A percentile compares a stretch with the other conserved stretches of the same genome.
Conservation (phyloP, 2,113 vertebrate species). For the Willisornis vidua region DNA sequence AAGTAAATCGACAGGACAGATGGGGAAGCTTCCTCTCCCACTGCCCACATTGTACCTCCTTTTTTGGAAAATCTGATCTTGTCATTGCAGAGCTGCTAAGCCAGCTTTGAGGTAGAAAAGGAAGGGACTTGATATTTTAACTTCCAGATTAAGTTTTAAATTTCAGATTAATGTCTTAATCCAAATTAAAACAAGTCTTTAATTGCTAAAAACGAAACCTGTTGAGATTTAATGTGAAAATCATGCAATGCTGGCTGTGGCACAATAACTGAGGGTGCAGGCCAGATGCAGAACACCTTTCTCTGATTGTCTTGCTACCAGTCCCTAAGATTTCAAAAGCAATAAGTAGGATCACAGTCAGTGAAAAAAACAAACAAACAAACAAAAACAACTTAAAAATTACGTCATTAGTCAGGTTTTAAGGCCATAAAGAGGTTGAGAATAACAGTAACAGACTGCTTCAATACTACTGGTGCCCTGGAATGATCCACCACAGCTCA, state of each 20-base stretch:
- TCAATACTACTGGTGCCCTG: neutral
- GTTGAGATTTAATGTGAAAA: neutral
- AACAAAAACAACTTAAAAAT: neutral
- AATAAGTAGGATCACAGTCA: neutral
- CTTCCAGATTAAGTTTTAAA: neutral
- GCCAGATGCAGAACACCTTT: neutral
- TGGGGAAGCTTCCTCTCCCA: neutral
- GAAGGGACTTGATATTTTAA: neutral
- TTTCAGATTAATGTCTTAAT: conserved; percentile 6
- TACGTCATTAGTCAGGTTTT: neutral
- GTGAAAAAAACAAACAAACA: neutral
- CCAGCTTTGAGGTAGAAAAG: neutral
- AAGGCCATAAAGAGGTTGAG: neutral
- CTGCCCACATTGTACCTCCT: neutral
- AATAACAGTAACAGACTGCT: neutral
- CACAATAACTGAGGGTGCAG: neutral
- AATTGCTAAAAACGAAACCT: neutral
- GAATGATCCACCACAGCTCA: neutral
- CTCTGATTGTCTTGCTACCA: neutral
- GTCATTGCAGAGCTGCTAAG: neutral
- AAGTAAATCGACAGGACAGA: neutral
- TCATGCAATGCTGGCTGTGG: neutral
- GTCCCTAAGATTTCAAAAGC: neutral
- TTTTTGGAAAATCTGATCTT: neutral
- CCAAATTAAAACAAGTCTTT: neutral